Evolutionary conservation across 2,888 invertebrate genomes (phyloP), one percentile per base, ranked within the genome.

Genomic region (Eupithecia vulgata): DNA sequence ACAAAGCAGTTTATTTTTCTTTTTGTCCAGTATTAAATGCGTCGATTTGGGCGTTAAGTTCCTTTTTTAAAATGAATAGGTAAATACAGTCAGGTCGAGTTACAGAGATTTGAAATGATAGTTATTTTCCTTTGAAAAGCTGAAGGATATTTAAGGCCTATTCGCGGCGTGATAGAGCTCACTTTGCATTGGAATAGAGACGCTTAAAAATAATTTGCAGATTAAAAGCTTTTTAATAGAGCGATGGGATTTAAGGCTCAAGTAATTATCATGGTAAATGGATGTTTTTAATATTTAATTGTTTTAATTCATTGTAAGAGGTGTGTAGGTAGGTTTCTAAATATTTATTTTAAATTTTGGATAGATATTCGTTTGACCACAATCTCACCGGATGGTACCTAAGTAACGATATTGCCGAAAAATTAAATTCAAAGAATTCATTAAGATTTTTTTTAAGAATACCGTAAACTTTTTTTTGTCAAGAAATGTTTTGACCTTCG

Each of bases 1-100:
- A 93, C 91, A 93, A 94, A 93, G 92, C 91, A 92, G 93, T 93
- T 94, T 94, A 94, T 93, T 93, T 92, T 91, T 90, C 89, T 89
- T 89, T 93, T 93, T 94, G 94, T 94, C 78, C 84, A 82, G 85
- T 90, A 91, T 93, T 93, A 93, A 64, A 90, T 85, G 90, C 89
- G 89, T 89, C 93, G 93, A 94, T 94, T 93, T 94, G 93, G 94
- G 94, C 93, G 94, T 94, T 91, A 91, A 92, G 91, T 93, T 93
- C 91, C 90, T 90, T 92, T 92, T 93, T 92, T 88, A 88, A 93
- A 94, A 94, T 94, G 94, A 93, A 94, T 93, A 94, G 93, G 92
- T 93, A 94, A 94, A 94, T 93, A 94, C 90, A 90, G 87, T 80
- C 85, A 91, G 83, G 83, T 94, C 94, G 78, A 82, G 83, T 94